Base-by-base conservation (phyloP, 2,888 invertebrate genomes). In the Zaprionus bogoriensis region DNA sequence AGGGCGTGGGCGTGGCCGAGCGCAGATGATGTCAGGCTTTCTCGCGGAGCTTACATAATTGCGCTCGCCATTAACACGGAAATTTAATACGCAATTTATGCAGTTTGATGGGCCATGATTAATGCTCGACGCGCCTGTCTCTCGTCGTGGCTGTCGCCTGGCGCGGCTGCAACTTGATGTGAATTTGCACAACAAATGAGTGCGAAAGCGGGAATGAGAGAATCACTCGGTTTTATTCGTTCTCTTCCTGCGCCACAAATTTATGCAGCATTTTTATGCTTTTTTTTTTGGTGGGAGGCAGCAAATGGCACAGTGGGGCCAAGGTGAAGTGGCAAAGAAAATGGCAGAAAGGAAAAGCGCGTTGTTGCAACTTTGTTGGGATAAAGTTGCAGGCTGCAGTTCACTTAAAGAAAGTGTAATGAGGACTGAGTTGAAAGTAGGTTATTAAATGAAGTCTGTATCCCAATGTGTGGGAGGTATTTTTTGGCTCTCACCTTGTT, bases 31-130 rank as follows among this genome's bases (percentile, higher is more conserved):
- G 55, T 51, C 53, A 57, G 45, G 46, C 28, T 36, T 45, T 52
- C 44, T 30, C 28, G 28, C 27, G 39, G n/a, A n/a, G n/a, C 48
- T 55, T 45, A 51, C 63, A 73, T 85, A 85, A 79, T 79, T 85
- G 70, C 55, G 32, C 14, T 45, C n/a, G 54, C 51, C 76, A 74
- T 76, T 77, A 77, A 67, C 70, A 62, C 48, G 39, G 71, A 62
- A 62, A 81, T 68, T 76, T 77, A 66, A 74, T 51, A 60, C 64
- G 23, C 63, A 62, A 68, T 69, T 80, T 77, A 75, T 70, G 57
- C 74, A 65, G 53, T 67, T 77, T 77, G 82, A 85, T 81, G 74
- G 69, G 45, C 58, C 66, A 72, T 79, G 81, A 82, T 81, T 84
- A 81, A 81, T 81, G 79, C 50, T 55, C 4, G 32, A 14, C 46